Evolutionary conservation across 2,113 vertebrate species (phyloP).

Genomic region (Brachyhypopomus occidentalis): DNA sequence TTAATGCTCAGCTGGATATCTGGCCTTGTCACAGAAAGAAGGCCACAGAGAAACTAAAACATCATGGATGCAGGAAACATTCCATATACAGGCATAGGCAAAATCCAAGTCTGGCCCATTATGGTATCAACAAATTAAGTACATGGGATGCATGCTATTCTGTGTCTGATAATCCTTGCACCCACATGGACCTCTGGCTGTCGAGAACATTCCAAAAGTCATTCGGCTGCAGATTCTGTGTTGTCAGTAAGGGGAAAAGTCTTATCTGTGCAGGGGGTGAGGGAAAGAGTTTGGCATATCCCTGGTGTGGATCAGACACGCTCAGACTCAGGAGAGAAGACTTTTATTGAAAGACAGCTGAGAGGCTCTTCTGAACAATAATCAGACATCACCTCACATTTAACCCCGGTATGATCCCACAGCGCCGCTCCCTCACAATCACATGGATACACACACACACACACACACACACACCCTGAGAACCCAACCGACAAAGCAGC

Average conservation of each 20-base stretch:
- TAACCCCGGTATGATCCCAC: slow-evolving; percentile 28
- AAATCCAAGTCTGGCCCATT: neutral
- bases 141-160: neutral
- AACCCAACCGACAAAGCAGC: slow-evolving; percentile 8
- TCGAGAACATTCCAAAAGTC: neutral
- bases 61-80: neutral
- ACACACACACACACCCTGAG: slow-evolving; percentile 15
- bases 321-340: slow-evolving; percentile 8
- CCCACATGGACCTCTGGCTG: neutral
- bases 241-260: slow-evolving; percentile 23
- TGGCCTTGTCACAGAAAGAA: neutral
- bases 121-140: slow-evolving; percentile 6
- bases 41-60: neutral
- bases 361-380: neutral
- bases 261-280: slow-evolving; percentile 21
- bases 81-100: neutral
- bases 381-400: slow-evolving; percentile 44
- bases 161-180: neutral
- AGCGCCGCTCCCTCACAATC: neutral
- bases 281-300: neutral
- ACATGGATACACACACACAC: too few species aligned
- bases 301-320: slow-evolving; percentile 9
- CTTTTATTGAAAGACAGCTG: slow-evolving; percentile 36
- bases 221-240: neutral
- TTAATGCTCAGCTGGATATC: neutral